Evolutionary conservation across 2,888 invertebrate genomes (phyloP).

Genomic region (Lochmaea capreae): DNA sequence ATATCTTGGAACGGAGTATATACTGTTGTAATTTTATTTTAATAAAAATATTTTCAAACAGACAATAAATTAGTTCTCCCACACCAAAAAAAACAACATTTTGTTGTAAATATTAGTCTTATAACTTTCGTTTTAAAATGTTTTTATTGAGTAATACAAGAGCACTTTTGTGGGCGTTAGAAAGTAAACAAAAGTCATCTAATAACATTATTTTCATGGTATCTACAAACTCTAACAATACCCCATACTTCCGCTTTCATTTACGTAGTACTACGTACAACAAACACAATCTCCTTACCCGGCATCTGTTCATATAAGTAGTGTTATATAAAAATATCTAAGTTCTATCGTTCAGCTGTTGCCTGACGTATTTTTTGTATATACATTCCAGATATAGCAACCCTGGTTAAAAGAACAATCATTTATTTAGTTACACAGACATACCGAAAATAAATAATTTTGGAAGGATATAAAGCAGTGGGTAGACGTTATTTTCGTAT

Average conservation of each 20-base stretch:
- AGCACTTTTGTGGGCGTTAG: not conserved
- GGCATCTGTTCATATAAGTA: conserved; percentile 17
- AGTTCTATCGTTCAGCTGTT: conserved; percentile 26
- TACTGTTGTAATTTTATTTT: too few relatives aligned
- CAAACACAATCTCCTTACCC: not conserved
- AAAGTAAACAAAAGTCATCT: not conserved
- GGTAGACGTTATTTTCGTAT: conserved; percentile 3
- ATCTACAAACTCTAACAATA: conserved; percentile 10
- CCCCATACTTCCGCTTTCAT: conserved; percentile 14
- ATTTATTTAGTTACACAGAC: conserved; percentile 21
- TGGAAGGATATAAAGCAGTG: conserved; percentile 1
- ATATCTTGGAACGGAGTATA: too few relatives aligned
- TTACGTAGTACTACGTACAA: conserved; percentile 14
- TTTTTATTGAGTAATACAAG: not conserved
- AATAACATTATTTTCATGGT: not conserved
- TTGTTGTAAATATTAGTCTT: too few relatives aligned
- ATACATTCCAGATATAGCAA: conserved; percentile 27
- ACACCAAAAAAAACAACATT: too few relatives aligned
- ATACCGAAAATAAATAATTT: conserved; percentile 22
- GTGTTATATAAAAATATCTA: not conserved
- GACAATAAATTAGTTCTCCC: too few relatives aligned
- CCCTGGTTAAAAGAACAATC: conserved; percentile 32
- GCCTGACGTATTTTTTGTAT: conserved; percentile 22
- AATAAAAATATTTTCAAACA: too few relatives aligned
- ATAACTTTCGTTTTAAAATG: not conserved